Base-by-base conservation (phyloP, 1,140 invertebrate genomes). In the Saccostrea cuccullata region DNA sequence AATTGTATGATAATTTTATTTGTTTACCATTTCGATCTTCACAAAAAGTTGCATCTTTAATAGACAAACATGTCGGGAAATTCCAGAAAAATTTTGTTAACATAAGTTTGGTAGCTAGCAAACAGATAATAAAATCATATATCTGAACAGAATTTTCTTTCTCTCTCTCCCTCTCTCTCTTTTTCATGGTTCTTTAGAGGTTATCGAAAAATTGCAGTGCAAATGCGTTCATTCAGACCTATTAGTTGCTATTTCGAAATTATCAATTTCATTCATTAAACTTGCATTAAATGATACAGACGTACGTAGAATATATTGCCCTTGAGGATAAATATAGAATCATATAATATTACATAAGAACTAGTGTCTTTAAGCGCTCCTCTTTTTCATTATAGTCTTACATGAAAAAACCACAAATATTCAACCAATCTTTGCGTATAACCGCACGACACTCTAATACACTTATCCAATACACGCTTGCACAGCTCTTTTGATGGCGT, bases 361-460 rank as follows among this genome's bases (percentile, higher is more conserved):
- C 17, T 64, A 64, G 58, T 64, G 58, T 20, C 15, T 64, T 64
- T 2, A n/a, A 64, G 17, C 58, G n/a, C n/a, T 64, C 15, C 15
- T 64, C 58, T 17, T 64, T n/a, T 6, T 64, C 13, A 17, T 20
- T 60, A 64, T 64, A 64, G 58, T 47, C 5, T 47, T 47, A 47
- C 47, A 47, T 3, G 47, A 47, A 67, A 4, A 67, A 67, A 77
- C 70, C 23, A 36, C 70, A 77, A 77, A 36, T 15, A 77, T 77
- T 26, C 70, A 15, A 26, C 30, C 70, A 77, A 77, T 77, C 23
- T 13, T 1, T 77, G 70, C 15, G 70, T 30, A 9, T 30, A 77
- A 77, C 70, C 70, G 26, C 70, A 30, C 30, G 30, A 36, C 26
- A 77, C 23, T 77, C 23, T 73, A 36, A 77, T 77, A 77, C 70